Percentiles rank a stretch among this genome's conserved stretches.
Evolutionary conservation across 2,888 invertebrate species (phyloP).

Genomic region (Poecilobothrus nobilitatus): DNA sequence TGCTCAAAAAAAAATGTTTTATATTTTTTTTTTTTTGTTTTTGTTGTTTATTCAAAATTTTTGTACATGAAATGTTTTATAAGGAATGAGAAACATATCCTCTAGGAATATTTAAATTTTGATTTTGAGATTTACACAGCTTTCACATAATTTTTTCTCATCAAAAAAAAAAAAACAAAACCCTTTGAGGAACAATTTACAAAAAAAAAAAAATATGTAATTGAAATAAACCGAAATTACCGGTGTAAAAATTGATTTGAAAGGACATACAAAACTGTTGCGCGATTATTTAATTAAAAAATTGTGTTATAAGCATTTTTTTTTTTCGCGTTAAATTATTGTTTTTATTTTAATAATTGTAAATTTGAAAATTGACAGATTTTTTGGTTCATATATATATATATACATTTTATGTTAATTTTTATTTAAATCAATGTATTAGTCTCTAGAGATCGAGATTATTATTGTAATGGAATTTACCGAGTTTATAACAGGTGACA

Average conservation of each 20-base stretch:
- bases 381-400: too few relatives aligned
- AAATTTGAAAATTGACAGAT: too few relatives aligned
- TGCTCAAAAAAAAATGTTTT: not conserved
- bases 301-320: not conserved
- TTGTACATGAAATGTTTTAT: not conserved
- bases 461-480: too few relatives aligned
- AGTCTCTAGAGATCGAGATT: too few relatives aligned
- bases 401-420: too few relatives aligned
- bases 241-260: not conserved
- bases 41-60: too few relatives aligned
- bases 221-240: not conserved
- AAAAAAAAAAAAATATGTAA: not conserved
- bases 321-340: not conserved
- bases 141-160: not conserved
- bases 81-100: not conserved
- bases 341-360: too few relatives aligned
- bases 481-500: too few relatives aligned
- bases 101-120: not conserved
- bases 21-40: too few relatives aligned
- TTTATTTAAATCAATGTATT: too few relatives aligned
- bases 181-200: not conserved
- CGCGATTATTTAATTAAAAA: slow-evolving; percentile 5
- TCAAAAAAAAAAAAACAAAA: not conserved
- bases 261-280: not conserved
- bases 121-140: not conserved